Percentiles rank a stretch among this genome's conserved stretches.
Conservation (phyloP, 2,888 invertebrate genomes). For the Pomacea canaliculata region DNA sequence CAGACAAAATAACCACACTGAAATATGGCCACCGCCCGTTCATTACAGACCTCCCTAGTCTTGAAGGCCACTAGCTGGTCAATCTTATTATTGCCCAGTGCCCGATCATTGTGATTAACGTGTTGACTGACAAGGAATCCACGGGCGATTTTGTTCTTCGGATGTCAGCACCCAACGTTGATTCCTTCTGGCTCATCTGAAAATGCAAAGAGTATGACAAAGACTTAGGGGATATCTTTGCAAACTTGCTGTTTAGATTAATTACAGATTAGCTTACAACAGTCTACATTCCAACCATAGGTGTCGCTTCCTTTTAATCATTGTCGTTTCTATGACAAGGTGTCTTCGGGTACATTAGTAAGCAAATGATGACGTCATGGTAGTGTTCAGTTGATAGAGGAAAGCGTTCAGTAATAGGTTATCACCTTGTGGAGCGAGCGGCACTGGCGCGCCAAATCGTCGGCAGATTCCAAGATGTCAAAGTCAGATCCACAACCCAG, state of each 20-base stretch:
- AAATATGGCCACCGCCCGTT: slow-evolving; percentile 2
- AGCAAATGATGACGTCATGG: too few relatives aligned
- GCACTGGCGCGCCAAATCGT: slow-evolving; percentile 17
- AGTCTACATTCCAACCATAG: neutral
- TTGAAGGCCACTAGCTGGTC: slow-evolving; percentile 29
- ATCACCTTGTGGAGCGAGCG: slow-evolving; percentile 4
- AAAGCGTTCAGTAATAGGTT: too few relatives aligned
- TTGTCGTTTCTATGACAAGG: too few relatives aligned
- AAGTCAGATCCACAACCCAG: slow-evolving; percentile 18
- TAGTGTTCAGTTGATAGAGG: too few relatives aligned
- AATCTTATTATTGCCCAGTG: slow-evolving; percentile 23
- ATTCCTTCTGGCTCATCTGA: neutral
- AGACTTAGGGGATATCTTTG: too few relatives aligned
- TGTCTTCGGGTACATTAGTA: too few relatives aligned
- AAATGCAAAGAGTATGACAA: too few relatives aligned
- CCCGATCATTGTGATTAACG: slow-evolving; percentile 25
- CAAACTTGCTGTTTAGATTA: too few relatives aligned
- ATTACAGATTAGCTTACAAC: neutral
- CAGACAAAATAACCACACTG: neutral
- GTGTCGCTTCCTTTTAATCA: too few relatives aligned
- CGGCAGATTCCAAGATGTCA: slow-evolving; percentile 14
- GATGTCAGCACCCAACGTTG: neutral
- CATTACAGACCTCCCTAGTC: neutral
- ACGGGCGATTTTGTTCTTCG: slow-evolving; percentile 5
- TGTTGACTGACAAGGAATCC: slow-evolving; percentile 21